Base-by-base conservation (phyloP, 2,797 vertebrate species). In the Tenualosa thibaudeaui region DNA sequence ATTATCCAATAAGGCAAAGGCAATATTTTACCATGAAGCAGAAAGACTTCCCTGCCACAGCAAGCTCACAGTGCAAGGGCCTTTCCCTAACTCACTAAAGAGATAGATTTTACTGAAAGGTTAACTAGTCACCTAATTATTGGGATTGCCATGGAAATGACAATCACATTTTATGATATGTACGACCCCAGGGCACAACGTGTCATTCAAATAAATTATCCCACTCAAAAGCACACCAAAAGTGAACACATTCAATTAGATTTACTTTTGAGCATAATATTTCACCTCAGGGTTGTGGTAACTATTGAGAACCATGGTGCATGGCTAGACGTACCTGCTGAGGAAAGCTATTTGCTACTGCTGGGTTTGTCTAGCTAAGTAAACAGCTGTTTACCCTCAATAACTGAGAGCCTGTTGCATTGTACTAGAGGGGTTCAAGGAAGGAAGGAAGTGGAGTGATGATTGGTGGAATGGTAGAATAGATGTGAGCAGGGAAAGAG, bases 1-100 rank as follows among this genome's bases (percentile, higher is more conserved):
- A 19, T 78, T 78, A 78, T 78, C 71, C 71, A 78, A 78, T 78
- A 78, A 78, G 40, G 71, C 71, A 46, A 78, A 78, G 71, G 71
- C 71, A 22, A 46, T 78, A 78, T n/a, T 78, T 78, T 46, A 78
- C 40, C 40, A 78, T 22, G 15, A 78, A 78, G 71, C 71, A 43
- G 17, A 78, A 78, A 46, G 71, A 43, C 71, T 78, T 71, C 65
- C 24, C 26, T 71, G 37, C 31, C 10, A 37, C 31, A 17, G 26
- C 31, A 40, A 31, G 26, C 10, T 26, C 26, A 71, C 26, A 13
- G 65, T 15, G 40, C 37, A 40, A 75, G 68, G 37, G 37, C 68
- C 40, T 78, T 43, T 78, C 37, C 71, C 71, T 78, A 43, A 78
- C 71, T 46, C 71, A 46, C 71, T 43, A 46, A 17, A 22, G 37